Conservation (phyloP, 1,140 invertebrate species). For the Phocides pigmalion region DNA sequence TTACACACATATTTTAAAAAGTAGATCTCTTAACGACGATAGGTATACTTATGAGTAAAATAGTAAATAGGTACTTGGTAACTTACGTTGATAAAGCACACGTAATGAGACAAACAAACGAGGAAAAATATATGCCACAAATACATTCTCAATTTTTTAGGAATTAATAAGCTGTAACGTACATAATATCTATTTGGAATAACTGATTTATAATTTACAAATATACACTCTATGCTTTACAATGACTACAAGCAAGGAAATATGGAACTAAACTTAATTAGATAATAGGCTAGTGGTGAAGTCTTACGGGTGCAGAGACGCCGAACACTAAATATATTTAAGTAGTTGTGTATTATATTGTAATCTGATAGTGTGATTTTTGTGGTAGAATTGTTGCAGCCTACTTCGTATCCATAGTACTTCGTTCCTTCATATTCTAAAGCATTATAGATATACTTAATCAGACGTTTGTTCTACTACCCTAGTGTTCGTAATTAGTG, state of each 20-base stretch:
- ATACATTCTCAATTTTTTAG: not conserved
- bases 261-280: constrained; percentile 28
- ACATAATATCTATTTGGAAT: not conserved
- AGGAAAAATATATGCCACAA: constrained; percentile 7
- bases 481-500: too few species aligned
- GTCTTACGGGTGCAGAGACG: constrained; percentile 7
- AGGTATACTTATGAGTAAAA: not conserved
- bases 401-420: too few species aligned
- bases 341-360: not conserved
- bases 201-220: not conserved
- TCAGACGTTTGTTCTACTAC: too few species aligned
- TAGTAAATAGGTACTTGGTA: not conserved
- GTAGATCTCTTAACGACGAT: too few species aligned
- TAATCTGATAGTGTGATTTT: not conserved
- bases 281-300: constrained; percentile 19
- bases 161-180: too few species aligned
- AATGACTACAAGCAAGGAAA: not conserved
- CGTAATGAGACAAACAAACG: not conserved
- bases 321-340: not conserved
- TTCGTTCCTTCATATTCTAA: too few species aligned
- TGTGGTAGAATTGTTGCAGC: not conserved
- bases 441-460: too few species aligned
- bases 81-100: constrained; percentile 17
- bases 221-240: not conserved
- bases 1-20: too few species aligned